Base-by-base conservation (phyloP, 92 coral and sea anemone genomes). In the Porites divaricata region DNA sequence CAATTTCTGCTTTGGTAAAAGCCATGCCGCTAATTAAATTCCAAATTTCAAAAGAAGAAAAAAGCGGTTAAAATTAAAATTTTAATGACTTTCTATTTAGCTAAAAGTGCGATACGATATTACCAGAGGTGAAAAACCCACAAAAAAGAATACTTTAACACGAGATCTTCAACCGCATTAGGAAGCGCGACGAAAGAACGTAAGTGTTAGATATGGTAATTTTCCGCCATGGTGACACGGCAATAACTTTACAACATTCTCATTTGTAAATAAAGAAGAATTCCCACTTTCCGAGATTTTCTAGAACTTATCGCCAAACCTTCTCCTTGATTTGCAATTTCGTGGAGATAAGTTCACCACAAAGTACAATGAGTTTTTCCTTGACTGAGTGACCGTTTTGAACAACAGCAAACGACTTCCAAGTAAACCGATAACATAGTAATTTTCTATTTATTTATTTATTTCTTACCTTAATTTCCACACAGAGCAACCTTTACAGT, bases 31-130 rank as follows among this genome's bases (percentile, higher is more conserved):
- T 80, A 80, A 80, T 80, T 80, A 68, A 35, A 80, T 80, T 80
- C 70, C 76, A 25, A 57, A 68, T 68, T 80, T 70, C 76, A 54
- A 53, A 68, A 57, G 76, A 56, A n/a, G 48, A 7, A 45, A 70
- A 80, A 80, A 70, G 77, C 68, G 35, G 21, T 15, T 73, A 71
- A 72, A 61, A 72, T 82, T 82, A 72, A 82, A 63, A 82, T 82
- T 72, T 82, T 72, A 82, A 73, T 69, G 79, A 82, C 86, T 72
- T 82, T 45, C 63, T 82, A 62, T 73, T 72, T 66, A 72, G 72
- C 79, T 73, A 56, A 70, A 50, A 70, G 86, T 61, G 64, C 21
- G 68, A 82, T 23, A 17, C 71, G 67, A 72, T 57, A 72, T 72
- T 72, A 48, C 22, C 24, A 48, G 2, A 20, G 1, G 48, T 9